These are phyloP conservation scores for Clitarchus hookeri DNA, from an alignment of 2,888 invertebrate genomes.

Conservation along the genomic window DNA sequence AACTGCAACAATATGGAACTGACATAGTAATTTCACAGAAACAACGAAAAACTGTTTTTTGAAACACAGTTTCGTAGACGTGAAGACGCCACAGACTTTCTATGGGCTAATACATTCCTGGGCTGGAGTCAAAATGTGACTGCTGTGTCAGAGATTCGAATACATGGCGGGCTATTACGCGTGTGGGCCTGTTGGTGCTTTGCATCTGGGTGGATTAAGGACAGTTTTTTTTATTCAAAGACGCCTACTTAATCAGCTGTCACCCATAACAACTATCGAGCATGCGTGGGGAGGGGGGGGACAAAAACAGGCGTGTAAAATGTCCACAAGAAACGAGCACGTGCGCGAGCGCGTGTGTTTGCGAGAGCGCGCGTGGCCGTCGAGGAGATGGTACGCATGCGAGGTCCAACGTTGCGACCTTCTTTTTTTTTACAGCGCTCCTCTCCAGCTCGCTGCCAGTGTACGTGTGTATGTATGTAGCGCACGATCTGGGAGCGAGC, in stretches of 20 bases:
- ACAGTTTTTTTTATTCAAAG: not conserved
- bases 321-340: not conserved
- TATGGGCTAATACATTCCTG: no score
- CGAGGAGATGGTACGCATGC: not conserved
- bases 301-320: not conserved
- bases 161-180: not conserved
- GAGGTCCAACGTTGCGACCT: not conserved
- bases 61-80: no score
- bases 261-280: not conserved
- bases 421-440: not conserved
- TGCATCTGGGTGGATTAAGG: not conserved
- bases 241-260: not conserved
- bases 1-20: no score
- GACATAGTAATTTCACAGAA: no score
- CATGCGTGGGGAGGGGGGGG: not conserved
- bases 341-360: not conserved
- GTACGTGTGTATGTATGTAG: constrained; percentile 14
- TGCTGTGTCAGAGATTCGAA: not conserved
- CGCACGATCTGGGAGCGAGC: not conserved
- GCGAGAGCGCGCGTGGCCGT: not conserved
- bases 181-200: not conserved
- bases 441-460: not conserved
- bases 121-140: no score
- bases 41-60: no score
- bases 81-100: no score